phyloP scores from a whole-genome alignment of 2,797 vertebrate genomes.

The Chelon labrosus region DNA sequence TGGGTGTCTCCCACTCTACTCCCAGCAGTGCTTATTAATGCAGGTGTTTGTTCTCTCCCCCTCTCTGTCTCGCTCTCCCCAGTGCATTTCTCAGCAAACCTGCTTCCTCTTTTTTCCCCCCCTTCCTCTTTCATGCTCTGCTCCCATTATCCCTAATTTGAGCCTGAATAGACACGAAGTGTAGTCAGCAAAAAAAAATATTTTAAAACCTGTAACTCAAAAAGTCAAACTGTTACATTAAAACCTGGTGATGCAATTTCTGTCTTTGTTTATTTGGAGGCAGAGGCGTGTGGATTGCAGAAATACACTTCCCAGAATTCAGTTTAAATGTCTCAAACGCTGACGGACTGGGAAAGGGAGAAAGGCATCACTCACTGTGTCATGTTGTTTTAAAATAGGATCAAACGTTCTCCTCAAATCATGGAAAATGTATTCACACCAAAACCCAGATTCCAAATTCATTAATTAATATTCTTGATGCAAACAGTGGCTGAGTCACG shows the following conservation, averaged over 20 bases:
- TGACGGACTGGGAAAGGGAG: background rate
- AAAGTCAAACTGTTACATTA: background rate
- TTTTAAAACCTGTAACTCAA: conserved; percentile 13
- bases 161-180: conserved; percentile 20
- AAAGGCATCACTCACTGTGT: background rate
- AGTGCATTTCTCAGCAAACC: conserved; percentile 35
- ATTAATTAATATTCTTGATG: background rate
- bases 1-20: conserved; percentile 52
- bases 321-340: conserved; percentile 9
- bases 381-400: conserved; percentile 4
- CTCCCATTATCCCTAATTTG: conserved; percentile 22
- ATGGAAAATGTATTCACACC: conserved; percentile 4
- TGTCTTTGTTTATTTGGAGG: conserved; percentile 11
- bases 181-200: background rate
- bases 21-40: conserved; percentile 69
- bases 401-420: conserved; percentile 1
- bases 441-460: too few relatives aligned
- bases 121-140: conserved; percentile 20
- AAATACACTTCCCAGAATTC: conserved; percentile 20
- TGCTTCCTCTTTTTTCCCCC: conserved; percentile 27
- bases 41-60: conserved; percentile 33
- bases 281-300: conserved; percentile 13
- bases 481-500: conserved; percentile 6
- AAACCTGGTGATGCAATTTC: conserved; percentile 3
- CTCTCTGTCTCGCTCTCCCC: conserved; percentile 2